Evolutionary conservation across 1,140 invertebrate genomes (phyloP).

Genomic region (Brachionus paranguensis): DNA sequence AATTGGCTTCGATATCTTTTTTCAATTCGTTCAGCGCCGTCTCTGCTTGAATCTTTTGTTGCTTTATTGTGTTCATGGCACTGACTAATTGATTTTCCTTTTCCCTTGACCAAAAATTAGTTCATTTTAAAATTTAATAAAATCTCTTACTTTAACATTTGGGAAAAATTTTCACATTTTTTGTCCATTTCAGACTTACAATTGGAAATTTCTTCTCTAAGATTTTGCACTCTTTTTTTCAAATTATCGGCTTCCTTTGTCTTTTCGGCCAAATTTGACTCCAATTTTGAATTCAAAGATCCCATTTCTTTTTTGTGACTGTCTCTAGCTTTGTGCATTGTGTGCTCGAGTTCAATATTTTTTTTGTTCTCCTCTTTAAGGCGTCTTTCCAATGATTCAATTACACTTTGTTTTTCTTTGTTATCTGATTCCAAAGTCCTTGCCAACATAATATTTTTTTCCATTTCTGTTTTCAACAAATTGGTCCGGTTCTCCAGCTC

Average conservation of each 20-base stretch:
- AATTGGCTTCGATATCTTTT: slow-evolving; percentile 51
- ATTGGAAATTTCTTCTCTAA: neutral
- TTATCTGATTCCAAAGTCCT: slow-evolving; percentile 13
- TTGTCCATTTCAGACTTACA: neutral
- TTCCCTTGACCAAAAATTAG: slow-evolving; percentile 45
- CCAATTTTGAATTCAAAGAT: neutral
- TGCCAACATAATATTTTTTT: slow-evolving; percentile 43
- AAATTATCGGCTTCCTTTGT: neutral
- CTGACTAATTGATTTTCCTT: slow-evolving; percentile 43
- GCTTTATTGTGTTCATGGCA: slow-evolving; percentile 11
- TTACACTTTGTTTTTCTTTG: neutral
- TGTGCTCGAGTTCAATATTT: neutral
- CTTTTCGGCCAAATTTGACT: neutral
- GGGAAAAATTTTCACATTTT: neutral
- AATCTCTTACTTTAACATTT: neutral
- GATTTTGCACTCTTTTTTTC: neutral
- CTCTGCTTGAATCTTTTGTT: slow-evolving; percentile 43
- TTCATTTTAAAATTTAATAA: neutral
- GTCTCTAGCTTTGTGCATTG: neutral
- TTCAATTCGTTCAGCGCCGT: slow-evolving; percentile 52
- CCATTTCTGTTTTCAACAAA: slow-evolving; percentile 50
- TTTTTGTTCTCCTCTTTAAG: neutral
- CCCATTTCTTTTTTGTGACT: neutral
- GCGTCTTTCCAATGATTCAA: slow-evolving; percentile 18
- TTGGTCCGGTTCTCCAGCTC: slow-evolving; percentile 52